These are phyloP conservation scores for Drosophila crucigera DNA, from an alignment of 2,888 invertebrate species.

Conservation along the genomic window DNA sequence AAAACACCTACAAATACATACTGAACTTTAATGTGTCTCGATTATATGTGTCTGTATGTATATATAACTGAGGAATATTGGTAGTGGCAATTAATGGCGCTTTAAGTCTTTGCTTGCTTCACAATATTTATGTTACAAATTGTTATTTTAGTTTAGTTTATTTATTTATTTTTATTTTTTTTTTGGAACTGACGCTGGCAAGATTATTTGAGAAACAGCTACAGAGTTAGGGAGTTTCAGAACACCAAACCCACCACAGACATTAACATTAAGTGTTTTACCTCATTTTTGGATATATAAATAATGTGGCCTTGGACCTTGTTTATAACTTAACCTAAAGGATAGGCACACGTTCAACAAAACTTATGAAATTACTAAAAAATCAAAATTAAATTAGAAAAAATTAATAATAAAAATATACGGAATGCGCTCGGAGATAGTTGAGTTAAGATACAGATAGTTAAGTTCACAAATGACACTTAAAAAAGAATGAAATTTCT, in stretches of 20 bases:
- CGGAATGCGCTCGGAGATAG: slow-evolving; percentile 70
- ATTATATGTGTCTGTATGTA: slow-evolving; percentile 25
- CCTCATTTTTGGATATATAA: slow-evolving; percentile 34
- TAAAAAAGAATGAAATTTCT: background rate
- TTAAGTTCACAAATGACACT: slow-evolving; percentile 35
- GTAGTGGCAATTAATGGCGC: slow-evolving; percentile 68
- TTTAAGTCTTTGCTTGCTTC: slow-evolving; percentile 74
- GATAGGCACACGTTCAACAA: slow-evolving; percentile 49
- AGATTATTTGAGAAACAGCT: slow-evolving; percentile 64
- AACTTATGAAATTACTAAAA: slow-evolving; percentile 22
- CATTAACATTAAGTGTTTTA: slow-evolving; percentile 22
- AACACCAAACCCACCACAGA: slow-evolving; percentile 62
- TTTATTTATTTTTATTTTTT: slow-evolving; percentile 11
- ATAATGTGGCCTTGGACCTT: slow-evolving; percentile 68
- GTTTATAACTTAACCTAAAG: slow-evolving; percentile 46
- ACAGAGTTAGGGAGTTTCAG: slow-evolving; percentile 26
- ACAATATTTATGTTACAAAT: slow-evolving; percentile 28
- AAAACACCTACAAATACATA: slow-evolving; percentile 40
- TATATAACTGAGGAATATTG: slow-evolving; percentile 55
- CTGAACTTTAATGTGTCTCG: slow-evolving; percentile 25
- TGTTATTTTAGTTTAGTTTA: slow-evolving; percentile 8
- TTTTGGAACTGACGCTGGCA: slow-evolving; percentile 63
- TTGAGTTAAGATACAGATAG: slow-evolving; percentile 2
- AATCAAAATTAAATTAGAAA: slow-evolving; percentile 33
- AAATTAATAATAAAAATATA: slow-evolving; percentile 22